Evolutionary conservation across 2,888 invertebrate species (phyloP).

Genomic region (Callyntrura sp.): DNA sequence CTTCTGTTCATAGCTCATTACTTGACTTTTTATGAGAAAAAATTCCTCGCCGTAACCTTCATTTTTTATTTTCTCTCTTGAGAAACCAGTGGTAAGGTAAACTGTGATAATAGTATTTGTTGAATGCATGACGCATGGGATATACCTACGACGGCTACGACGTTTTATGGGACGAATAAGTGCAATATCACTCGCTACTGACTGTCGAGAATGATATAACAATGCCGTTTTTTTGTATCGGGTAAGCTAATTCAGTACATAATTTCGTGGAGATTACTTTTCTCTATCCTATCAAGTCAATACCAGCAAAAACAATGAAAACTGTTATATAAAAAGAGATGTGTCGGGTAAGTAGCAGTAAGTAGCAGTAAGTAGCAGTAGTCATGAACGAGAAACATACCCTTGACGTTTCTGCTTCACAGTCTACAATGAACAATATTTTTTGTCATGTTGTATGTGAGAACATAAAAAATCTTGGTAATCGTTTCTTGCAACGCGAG

Average conservation of each 20-base stretch:
- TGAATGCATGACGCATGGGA: too few species aligned
- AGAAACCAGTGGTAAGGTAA: neutral
- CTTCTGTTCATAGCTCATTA: neutral
- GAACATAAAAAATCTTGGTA: slow-evolving; percentile 38
- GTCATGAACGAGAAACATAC: neutral
- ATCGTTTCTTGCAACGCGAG: slow-evolving; percentile 12
- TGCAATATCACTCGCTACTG: neutral
- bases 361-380: neutral
- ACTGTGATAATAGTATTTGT: too few species aligned
- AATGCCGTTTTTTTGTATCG: neutral
- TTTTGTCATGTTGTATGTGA: slow-evolving; percentile 34
- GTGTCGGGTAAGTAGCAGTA: neutral
- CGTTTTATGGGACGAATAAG: neutral
- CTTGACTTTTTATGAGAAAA: slow-evolving; percentile 16
- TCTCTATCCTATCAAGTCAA: neutral
- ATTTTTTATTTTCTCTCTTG: slow-evolving; percentile 5
- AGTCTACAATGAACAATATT: neutral
- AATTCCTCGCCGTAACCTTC: neutral
- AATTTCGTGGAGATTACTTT: neutral
- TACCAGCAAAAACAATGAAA: slow-evolving; percentile 2
- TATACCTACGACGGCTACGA: too few species aligned
- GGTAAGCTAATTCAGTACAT: neutral
- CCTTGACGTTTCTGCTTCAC: neutral
- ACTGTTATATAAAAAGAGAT: slow-evolving; percentile 13
- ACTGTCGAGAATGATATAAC: neutral